Evolutionary conservation across 2,888 invertebrate species (phyloP).

Genomic region (Ptychoptera contaminata): DNA sequence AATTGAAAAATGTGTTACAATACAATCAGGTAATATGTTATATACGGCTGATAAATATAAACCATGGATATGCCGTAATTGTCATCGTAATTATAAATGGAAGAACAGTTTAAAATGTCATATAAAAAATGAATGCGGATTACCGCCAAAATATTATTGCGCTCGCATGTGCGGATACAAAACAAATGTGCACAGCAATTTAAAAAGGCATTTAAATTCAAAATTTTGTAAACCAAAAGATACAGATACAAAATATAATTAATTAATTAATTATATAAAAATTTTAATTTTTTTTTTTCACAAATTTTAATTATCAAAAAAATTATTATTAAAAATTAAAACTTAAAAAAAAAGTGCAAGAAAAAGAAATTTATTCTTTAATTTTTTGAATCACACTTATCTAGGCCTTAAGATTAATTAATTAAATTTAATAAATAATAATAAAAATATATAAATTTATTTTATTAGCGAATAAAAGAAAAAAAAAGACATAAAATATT

Average conservation of each 20-base stretch:
- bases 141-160: constrained; percentile 35
- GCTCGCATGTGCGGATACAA: constrained; percentile 31
- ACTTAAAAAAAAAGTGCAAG: no score
- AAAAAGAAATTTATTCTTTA: not conserved
- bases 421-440: no score
- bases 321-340: no score
- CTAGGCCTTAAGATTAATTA: no score
- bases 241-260: constrained; percentile 15
- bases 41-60: constrained; percentile 31
- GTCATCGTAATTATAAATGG: constrained; percentile 57
- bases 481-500: constrained; percentile 9
- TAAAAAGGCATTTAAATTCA: constrained; percentile 31
- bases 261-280: not conserved
- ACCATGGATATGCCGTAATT: constrained; percentile 43
- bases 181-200: constrained; percentile 31
- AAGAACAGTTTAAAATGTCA: constrained; percentile 58
- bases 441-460: not conserved
- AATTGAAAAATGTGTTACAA: constrained; percentile 8
- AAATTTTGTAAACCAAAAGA: constrained; percentile 26
- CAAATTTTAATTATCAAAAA: not conserved
- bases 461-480: constrained; percentile 16
- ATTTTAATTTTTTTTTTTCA: not conserved
- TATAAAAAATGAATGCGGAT: constrained; percentile 47
- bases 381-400: no score
- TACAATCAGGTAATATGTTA: constrained; percentile 31